phyloP scores from a whole-genome alignment of 2,797 vertebrate species.

The Silurus aristotelis region DNA sequence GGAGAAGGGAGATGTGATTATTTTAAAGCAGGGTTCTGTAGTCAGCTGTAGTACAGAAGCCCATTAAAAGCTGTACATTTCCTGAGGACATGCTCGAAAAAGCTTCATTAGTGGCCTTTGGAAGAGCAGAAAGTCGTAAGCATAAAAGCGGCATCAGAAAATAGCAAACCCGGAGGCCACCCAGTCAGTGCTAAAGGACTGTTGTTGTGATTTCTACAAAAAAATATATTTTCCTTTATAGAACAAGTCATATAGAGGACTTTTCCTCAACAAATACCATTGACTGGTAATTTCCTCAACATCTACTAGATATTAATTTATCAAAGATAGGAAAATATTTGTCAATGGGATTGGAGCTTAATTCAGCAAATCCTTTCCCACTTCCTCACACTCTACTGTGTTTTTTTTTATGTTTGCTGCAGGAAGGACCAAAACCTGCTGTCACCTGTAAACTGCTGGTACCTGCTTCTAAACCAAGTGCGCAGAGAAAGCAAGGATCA shows the following conservation, averaged over 20 bases:
- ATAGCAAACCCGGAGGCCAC: slow-evolving; percentile 31
- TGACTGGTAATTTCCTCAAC: neutral
- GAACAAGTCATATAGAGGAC: neutral
- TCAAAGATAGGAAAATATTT: neutral
- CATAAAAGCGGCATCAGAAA: slow-evolving; percentile 37
- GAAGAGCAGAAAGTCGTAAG: slow-evolving; percentile 17
- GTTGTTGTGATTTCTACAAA: slow-evolving; percentile 6
- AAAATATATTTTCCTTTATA: neutral
- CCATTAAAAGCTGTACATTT: slow-evolving; percentile 20
- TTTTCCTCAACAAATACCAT: neutral
- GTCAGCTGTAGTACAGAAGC: neutral
- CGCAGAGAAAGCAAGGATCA: slow-evolving; percentile 97
- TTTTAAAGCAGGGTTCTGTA: neutral
- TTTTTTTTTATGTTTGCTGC: slow-evolving; percentile 45
- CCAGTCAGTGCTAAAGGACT: slow-evolving; percentile 11
- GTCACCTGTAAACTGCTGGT: slow-evolving; percentile 98
- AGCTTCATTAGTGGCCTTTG: slow-evolving; percentile 36
- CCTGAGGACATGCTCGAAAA: slow-evolving; percentile 22
- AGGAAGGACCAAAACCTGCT: slow-evolving; percentile 98
- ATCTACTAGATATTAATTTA: neutral
- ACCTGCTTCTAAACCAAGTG: slow-evolving; percentile 92
- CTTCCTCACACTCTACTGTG: slow-evolving; percentile 1
- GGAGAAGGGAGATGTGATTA: neutral
- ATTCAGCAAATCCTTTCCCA: neutral
- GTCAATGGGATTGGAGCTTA: neutral